A percentile compares a stretch with the other conserved stretches of the same genome.
phyloP scores from a whole-genome alignment of 1,140 invertebrate species.

The Stegodyphus dumicola region DNA sequence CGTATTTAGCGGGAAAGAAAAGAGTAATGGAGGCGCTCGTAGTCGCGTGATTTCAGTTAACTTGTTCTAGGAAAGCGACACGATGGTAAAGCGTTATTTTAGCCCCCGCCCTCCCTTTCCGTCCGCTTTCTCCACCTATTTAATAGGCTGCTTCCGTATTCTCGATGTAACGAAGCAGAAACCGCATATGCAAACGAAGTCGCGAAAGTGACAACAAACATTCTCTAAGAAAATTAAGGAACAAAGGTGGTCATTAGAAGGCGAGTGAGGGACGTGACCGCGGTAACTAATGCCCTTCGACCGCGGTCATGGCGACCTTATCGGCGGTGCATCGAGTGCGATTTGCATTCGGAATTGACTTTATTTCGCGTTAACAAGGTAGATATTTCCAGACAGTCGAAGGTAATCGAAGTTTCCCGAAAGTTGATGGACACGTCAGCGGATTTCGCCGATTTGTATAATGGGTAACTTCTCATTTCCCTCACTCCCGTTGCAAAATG shows the following conservation, averaged over 20 bases:
- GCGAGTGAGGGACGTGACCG: constrained; percentile 32
- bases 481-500: too few species aligned
- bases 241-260: constrained; percentile 45
- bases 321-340: constrained; percentile 2
- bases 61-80: too few species aligned
- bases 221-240: constrained; percentile 45
- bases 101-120: too few species aligned
- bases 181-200: constrained; percentile 43
- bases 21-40: too few species aligned
- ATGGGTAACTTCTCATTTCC: too few species aligned
- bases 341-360: constrained; percentile 45
- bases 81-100: too few species aligned
- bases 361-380: constrained; percentile 27
- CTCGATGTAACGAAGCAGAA: constrained; percentile 17
- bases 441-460: not conserved
- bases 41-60: too few species aligned
- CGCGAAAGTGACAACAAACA: constrained; percentile 52
- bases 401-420: not conserved
- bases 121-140: not conserved
- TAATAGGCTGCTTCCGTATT: constrained; percentile 38
- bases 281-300: constrained; percentile 22
- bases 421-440: not conserved
- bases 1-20: too few species aligned
- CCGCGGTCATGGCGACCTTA: not conserved
- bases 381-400: not conserved